phyloP scores from a whole-genome alignment of 2,888 invertebrate genomes.

The Micropterix aruncella region DNA sequence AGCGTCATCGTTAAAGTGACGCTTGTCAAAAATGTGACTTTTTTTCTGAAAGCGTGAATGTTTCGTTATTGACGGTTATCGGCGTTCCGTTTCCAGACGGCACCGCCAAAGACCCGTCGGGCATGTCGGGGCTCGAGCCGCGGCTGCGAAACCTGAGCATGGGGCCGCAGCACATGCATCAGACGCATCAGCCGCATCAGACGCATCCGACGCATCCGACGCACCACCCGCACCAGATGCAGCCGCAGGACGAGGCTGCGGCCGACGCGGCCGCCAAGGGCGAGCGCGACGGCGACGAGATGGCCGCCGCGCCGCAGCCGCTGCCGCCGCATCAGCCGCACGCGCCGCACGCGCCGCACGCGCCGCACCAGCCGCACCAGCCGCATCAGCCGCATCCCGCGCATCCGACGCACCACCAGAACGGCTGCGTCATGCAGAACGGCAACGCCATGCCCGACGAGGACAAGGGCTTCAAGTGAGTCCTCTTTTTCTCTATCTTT shows the following conservation, averaged over 20 bases:
- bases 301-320: constrained; percentile 36
- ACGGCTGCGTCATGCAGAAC: constrained; percentile 33
- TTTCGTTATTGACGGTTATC: no score
- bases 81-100: neutral
- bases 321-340: constrained; percentile 35
- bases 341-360: constrained; percentile 14
- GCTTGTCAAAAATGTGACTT: no score
- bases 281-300: constrained; percentile 33
- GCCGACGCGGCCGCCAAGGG: constrained; percentile 22
- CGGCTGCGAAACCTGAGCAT: constrained; percentile 49
- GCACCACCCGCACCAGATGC: constrained; percentile 1
- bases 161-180: constrained; percentile 28
- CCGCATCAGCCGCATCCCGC: constrained; percentile 12
- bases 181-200: constrained; percentile 26
- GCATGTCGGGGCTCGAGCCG: constrained; percentile 41
- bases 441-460: constrained; percentile 57
- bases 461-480: constrained; percentile 84
- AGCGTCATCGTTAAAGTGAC: no score
- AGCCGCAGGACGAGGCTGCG: constrained; percentile 23
- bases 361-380: constrained; percentile 1
- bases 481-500: constrained; percentile 15
- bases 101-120: constrained; percentile 41
- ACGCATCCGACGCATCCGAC: constrained; percentile 21
- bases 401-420: constrained; percentile 32
- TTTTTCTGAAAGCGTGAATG: no score